Base-by-base conservation (phyloP, 2,888 invertebrate genomes). In the Aphidoletes aphidimyza region DNA sequence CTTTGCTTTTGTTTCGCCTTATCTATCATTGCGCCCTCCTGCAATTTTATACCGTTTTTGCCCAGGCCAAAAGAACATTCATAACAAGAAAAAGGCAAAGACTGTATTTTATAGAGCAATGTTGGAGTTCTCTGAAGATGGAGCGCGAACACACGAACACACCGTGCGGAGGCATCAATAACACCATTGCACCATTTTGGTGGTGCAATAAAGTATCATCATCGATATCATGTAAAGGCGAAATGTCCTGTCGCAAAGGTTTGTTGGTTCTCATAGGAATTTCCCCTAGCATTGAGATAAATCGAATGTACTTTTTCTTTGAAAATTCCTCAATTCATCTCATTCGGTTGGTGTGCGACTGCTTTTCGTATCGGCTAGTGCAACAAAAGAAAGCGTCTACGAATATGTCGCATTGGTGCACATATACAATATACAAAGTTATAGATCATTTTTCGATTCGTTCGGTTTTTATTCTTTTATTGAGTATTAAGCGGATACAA, bases 121-220 rank as follows among this genome's bases (percentile, higher is more conserved):
- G 26, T 54, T 54, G 54, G 2, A 5, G 54, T 3, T 54, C 19
- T 8, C 5, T 54, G 54, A 26, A 3, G 22, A 26, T 22, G 26
- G 5, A 3, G 26, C 3, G n/a, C n/a, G n/a, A n/a, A n/a, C n/a
- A n/a, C n/a, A n/a, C n/a, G n/a, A n/a, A n/a, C n/a, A n/a, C n/a
- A n/a, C n/a, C n/a, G n/a, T n/a, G n/a, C n/a, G n/a, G n/a, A n/a
- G n/a, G n/a, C n/a, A n/a, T n/a, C n/a, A n/a, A n/a, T n/a, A n/a
- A n/a, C n/a, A n/a, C n/a, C n/a, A n/a, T 17, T 17, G 47, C 11
- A 47, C 69, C 69, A 69, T 69, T 69, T 69, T 69, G 34, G 30
- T 69, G 8, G 69, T 69, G 69, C 69, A 69, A 69, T 69, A 69
- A 69, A 69, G 69, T 69, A 69, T 69, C 69, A 69, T 69, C 69